Percentiles rank a stretch among this genome's conserved stretches.
Conservation (phyloP, 2,888 invertebrate species). For the Meta bourneti region DNA sequence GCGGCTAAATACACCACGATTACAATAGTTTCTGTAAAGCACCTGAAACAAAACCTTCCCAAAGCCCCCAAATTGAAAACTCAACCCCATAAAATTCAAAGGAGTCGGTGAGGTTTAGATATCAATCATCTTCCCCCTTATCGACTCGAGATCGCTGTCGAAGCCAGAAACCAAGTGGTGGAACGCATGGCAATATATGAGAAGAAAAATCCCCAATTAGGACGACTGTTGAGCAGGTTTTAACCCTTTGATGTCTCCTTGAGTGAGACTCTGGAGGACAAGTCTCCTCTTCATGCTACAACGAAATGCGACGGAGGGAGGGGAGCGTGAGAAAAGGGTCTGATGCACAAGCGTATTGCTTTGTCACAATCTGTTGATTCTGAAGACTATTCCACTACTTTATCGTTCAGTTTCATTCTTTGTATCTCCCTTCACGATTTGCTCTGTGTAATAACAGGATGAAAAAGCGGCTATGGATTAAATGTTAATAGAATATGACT, state of each 20-base stretch:
- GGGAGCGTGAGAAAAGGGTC: slow-evolving; percentile 29
- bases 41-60: too few species aligned
- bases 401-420: slow-evolving; percentile 4
- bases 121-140: slow-evolving; percentile 35
- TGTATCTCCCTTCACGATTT: background rate
- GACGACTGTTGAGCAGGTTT: background rate
- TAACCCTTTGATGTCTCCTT: slow-evolving; percentile 55
- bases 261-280: slow-evolving; percentile 33
- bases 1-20: too few species aligned
- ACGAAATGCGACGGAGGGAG: background rate
- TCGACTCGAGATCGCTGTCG: background rate
- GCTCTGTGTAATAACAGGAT: too few species aligned
- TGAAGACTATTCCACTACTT: background rate
- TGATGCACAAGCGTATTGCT: slow-evolving; percentile 15
- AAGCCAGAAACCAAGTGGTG: slow-evolving; percentile 20
- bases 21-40: too few species aligned
- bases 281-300: slow-evolving; percentile 9
- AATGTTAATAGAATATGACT: too few species aligned
- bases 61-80: slow-evolving; percentile 37
- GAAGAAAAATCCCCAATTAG: background rate
- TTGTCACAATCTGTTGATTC: slow-evolving; percentile 44
- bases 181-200: slow-evolving; percentile 50
- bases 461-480: too few species aligned
- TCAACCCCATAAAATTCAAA: slow-evolving; percentile 20
- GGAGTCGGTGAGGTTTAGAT: slow-evolving; percentile 12